These are phyloP conservation scores for Teleogryllus oceanicus DNA, from an alignment of 2,888 invertebrate genomes.

Conservation along the genomic window DNA sequence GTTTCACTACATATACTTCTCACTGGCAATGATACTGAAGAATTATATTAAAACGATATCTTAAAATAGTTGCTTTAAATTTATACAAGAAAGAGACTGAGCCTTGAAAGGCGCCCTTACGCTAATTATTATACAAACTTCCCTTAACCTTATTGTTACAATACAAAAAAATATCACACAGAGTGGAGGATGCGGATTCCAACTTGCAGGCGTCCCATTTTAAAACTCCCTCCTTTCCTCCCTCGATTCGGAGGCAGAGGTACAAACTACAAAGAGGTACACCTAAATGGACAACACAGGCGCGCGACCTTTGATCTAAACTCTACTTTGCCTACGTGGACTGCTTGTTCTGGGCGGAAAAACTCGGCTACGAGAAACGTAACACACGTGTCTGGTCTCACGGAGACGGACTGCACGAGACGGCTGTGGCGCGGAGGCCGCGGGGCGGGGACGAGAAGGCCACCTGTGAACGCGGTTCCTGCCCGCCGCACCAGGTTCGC, in stretches of 20 bases:
- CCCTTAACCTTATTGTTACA: conserved; percentile 11
- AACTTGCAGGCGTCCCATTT: background rate
- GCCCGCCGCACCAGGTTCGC: too few relatives aligned
- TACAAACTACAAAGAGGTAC: background rate
- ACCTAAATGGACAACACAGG: background rate
- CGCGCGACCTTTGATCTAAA: background rate
- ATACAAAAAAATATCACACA: conserved; percentile 18
- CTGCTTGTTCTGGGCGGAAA: background rate
- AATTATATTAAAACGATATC: conserved; percentile 18
- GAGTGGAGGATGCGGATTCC: background rate
- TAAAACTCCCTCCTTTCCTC: background rate
- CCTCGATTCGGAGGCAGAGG: background rate
- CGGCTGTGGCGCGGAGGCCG: too few relatives aligned
- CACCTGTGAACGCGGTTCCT: too few relatives aligned
- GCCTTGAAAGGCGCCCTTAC: background rate
- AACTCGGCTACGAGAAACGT: background rate
- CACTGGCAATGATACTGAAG: conserved; percentile 18
- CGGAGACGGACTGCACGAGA: background rate
- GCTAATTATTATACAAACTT: conserved; percentile 10
- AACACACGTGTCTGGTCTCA: background rate
- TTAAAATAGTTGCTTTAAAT: conserved; percentile 18
- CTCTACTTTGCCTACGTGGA: background rate
- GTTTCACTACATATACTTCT: conserved; percentile 12
- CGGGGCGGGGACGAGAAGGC: too few relatives aligned
- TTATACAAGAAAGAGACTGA: conserved; percentile 18